Conservation (phyloP, 2,888 invertebrate species). For the Eurois occulta region DNA sequence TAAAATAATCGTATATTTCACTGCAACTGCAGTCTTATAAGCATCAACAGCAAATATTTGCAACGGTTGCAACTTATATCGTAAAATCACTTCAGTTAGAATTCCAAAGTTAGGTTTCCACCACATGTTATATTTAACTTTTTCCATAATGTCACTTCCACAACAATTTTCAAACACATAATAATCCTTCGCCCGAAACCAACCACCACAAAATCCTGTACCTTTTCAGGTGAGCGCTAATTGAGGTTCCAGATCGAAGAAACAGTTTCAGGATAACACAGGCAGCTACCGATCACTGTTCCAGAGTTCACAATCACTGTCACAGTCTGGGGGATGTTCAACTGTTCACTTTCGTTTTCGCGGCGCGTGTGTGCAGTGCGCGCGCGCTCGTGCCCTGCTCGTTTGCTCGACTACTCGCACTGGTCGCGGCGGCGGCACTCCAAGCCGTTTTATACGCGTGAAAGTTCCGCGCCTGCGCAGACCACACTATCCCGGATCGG, state of each 20-base stretch:
- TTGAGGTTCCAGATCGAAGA: slow-evolving; percentile 77
- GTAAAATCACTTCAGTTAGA: slow-evolving; percentile 25
- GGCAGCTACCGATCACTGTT: slow-evolving; percentile 88
- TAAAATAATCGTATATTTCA: slow-evolving; percentile 7
- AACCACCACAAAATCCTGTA: slow-evolving; percentile 79
- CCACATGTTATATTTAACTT: slow-evolving; percentile 24
- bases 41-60: background rate
- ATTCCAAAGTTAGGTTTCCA: slow-evolving; percentile 17
- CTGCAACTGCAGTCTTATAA: background rate
- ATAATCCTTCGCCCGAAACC: slow-evolving; percentile 55
- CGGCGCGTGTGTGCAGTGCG: slow-evolving; percentile 73
- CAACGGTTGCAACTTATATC: slow-evolving; percentile 1
- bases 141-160: slow-evolving; percentile 42
- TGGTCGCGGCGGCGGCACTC: slow-evolving; percentile 85
- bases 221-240: slow-evolving; percentile 83
- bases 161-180: slow-evolving; percentile 62
- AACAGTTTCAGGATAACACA: slow-evolving; percentile 89
- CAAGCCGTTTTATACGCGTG: slow-evolving; percentile 87
- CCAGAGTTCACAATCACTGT: slow-evolving; percentile 86
- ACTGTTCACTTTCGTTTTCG: slow-evolving; percentile 86
- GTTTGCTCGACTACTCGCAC: slow-evolving; percentile 77
- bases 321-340: slow-evolving; percentile 78
- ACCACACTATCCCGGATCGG: slow-evolving; percentile 85
- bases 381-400: slow-evolving; percentile 74
- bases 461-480: slow-evolving; percentile 85